Conservation (phyloP, 2,113 vertebrate genomes). For the Machaerirhynchus nigripectus region DNA sequence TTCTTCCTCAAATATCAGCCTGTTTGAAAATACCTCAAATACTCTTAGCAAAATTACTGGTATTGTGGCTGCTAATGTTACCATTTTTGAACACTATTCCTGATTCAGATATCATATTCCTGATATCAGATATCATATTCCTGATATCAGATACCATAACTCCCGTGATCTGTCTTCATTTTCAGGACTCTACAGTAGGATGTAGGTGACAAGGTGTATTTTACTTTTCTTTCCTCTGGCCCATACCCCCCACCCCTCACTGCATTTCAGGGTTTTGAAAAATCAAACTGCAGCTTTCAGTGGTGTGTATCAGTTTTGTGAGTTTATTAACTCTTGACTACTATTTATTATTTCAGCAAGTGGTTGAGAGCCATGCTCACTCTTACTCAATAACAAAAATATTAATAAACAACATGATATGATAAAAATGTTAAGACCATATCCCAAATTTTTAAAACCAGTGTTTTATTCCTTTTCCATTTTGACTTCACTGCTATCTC, state of each 20-base stretch:
- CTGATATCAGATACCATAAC: neutral
- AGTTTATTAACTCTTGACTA: neutral
- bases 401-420: accelerated
- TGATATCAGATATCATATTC: neutral
- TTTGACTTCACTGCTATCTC: neutral
- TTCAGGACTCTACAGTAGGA: neutral
- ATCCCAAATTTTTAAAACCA: neutral
- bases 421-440: neutral
- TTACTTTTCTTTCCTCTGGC: neutral
- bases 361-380: neutral
- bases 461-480: neutral
- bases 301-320: no score
- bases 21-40: neutral
- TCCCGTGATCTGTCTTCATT: neutral
- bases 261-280: neutral
- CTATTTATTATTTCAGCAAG: neutral
- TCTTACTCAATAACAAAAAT: neutral
- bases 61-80: neutral
- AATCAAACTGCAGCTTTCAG: neutral
- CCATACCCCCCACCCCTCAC: accelerated
- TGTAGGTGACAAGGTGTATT: neutral
- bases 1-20: neutral
- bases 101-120: neutral
- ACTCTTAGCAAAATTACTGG: neutral
- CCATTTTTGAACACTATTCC: neutral